Evolutionary conservation across 1,140 invertebrate genomes (phyloP).

Genomic region (Ctenoplectra terminalis): DNA sequence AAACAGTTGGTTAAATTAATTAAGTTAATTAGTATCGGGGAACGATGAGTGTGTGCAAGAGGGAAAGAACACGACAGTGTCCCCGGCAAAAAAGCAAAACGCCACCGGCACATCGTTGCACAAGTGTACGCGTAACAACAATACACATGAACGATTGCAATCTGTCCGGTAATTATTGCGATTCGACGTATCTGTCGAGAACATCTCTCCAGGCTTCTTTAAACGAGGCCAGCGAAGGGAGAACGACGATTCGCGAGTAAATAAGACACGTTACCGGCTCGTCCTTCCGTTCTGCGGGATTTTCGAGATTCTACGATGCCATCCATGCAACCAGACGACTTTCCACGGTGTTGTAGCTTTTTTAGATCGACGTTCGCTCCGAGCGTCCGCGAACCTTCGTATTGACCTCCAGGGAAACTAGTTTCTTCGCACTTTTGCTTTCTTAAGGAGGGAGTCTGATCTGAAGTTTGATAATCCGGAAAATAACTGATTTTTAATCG

Average conservation of each 20-base stretch:
- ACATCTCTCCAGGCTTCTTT: constrained; percentile 7
- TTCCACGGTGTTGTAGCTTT: constrained; percentile 30
- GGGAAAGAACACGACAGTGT: too few species aligned
- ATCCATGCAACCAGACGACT: background rate
- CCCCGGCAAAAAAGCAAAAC: background rate
- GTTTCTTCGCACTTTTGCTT: background rate
- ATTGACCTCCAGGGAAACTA: constrained; percentile 24
- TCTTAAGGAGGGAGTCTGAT: too few species aligned
- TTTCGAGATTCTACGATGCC: constrained; percentile 9
- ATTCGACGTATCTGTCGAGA: constrained; percentile 15
- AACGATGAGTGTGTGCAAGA: too few species aligned
- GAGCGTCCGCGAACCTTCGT: constrained; percentile 33
- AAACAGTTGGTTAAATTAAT: background rate
- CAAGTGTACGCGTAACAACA: constrained; percentile 34
- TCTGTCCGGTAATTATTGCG: constrained; percentile 39
- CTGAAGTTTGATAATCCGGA: too few species aligned
- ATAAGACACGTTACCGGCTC: background rate
- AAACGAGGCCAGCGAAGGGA: constrained; percentile 34
- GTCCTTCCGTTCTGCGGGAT: constrained; percentile 1
- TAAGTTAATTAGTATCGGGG: background rate
- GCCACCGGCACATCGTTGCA: background rate
- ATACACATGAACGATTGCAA: constrained; percentile 20
- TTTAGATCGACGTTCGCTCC: constrained; percentile 29
- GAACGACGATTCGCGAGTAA: constrained; percentile 4
- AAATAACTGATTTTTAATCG: too few species aligned